These are phyloP conservation scores for Pristiophorus japonicus DNA, from an alignment of 2,113 vertebrate genomes.

Conservation along the genomic window DNA sequence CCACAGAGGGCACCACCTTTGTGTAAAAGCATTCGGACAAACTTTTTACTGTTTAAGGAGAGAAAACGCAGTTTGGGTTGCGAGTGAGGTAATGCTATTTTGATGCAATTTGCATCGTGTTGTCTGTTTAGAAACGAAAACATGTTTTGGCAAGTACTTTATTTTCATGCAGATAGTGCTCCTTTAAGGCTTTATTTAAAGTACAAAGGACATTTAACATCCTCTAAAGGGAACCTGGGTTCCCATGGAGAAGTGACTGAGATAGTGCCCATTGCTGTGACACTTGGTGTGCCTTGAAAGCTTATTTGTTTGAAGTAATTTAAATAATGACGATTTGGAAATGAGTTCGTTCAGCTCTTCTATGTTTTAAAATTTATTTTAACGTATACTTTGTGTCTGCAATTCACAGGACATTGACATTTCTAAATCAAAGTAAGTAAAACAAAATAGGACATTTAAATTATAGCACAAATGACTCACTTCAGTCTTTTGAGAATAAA, in stretches of 20 bases:
- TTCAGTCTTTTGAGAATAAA: not conserved
- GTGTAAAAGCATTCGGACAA: not conserved
- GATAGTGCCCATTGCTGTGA: not conserved
- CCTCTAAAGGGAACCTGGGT: constrained; percentile 11
- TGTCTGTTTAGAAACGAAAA: not conserved
- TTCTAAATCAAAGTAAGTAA: constrained; percentile 13
- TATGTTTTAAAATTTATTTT: not conserved
- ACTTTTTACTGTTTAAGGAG: not conserved
- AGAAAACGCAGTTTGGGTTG: not conserved
- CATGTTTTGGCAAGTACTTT: not conserved
- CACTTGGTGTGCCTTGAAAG: not conserved
- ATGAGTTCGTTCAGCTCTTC: not conserved
- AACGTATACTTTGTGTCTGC: too few species aligned
- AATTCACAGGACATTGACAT: not conserved
- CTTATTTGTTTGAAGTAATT: constrained; percentile 31
- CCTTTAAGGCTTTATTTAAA: not conserved
- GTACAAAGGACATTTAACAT: not conserved
- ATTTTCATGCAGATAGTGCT: not conserved
- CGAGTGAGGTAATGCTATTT: not conserved
- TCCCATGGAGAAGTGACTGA: constrained; percentile 25
- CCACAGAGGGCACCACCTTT: not conserved
- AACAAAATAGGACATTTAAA: not conserved
- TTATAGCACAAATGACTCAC: not conserved
- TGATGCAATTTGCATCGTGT: not conserved
- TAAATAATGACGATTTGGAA: constrained; percentile 8